Percentiles rank a stretch among this genome's conserved stretches.
Evolutionary conservation across 53 echinoderm and acorn worm genomes (phyloP).

Genomic region (Henricia sp.): DNA sequence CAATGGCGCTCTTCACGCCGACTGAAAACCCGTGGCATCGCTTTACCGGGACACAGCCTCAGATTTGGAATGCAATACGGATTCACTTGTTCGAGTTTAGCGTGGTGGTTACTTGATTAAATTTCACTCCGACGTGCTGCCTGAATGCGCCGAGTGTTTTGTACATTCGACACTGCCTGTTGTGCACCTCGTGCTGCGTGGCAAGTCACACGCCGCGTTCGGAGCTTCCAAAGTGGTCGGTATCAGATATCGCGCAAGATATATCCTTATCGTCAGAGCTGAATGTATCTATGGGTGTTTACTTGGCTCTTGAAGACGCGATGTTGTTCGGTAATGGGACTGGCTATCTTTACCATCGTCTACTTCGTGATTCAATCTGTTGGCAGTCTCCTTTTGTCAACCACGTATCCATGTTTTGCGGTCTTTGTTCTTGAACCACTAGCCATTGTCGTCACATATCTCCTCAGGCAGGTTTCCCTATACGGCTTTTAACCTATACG

Average conservation of each 20-base stretch:
- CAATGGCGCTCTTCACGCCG: conserved; percentile 22
- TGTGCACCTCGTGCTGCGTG: conserved; percentile 27
- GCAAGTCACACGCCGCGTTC: conserved; percentile 16
- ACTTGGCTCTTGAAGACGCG: conserved; percentile 10
- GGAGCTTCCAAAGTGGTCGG: conserved; percentile 34
- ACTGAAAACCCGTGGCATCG: conserved; percentile 25
- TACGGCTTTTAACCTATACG: too few relatives aligned
- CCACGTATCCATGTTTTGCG: not conserved
- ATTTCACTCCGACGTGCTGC: conserved; percentile 38
- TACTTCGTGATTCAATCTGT: not conserved
- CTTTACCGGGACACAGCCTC: conserved; percentile 8
- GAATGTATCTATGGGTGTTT: conserved; percentile 17
- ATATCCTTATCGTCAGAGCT: conserved; percentile 5
- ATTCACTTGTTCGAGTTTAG: conserved; percentile 52
- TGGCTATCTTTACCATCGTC: not conserved
- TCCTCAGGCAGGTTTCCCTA: not conserved
- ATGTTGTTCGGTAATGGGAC: conserved; percentile 7
- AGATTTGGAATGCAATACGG: conserved; percentile 36
- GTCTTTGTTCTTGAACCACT: not conserved
- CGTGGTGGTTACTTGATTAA: conserved; percentile 42
- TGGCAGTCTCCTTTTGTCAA: conserved; percentile 5
- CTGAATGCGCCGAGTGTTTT: conserved; percentile 52
- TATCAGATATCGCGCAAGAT: conserved; percentile 41
- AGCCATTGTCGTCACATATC: not conserved
- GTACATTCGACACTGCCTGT: conserved; percentile 34